Evolutionary conservation across 37 sponge, comb jelly and placozoan species (phyloP).

Genomic region (Beroe ovata): DNA sequence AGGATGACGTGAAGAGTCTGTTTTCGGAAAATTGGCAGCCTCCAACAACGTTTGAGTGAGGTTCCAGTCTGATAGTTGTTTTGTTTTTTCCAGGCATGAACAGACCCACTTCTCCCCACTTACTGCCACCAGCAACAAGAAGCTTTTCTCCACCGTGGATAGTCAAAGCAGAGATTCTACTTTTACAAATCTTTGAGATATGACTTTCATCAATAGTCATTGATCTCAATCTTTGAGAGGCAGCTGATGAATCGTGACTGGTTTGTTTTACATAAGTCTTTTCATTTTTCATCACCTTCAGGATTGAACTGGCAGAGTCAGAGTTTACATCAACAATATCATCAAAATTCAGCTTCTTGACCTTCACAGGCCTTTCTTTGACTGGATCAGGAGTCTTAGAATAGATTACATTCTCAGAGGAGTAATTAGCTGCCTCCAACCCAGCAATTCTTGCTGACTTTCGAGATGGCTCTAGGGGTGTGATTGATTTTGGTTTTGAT

Average conservation of each 20-base stretch:
- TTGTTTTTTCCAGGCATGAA: constrained; percentile 25
- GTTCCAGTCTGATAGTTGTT: background rate
- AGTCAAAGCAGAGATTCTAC: background rate
- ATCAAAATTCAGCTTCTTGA: background rate
- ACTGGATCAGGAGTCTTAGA: background rate
- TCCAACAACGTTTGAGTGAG: background rate
- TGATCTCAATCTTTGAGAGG: background rate
- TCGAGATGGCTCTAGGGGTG: constrained; percentile 15
- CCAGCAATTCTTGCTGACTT: constrained; percentile 51
- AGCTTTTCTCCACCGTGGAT: background rate
- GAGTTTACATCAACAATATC: constrained; percentile 32
- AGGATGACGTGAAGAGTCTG: constrained; percentile 1
- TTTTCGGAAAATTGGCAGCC: background rate
- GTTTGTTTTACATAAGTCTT: background rate
- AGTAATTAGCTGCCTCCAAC: background rate
- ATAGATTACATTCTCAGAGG: background rate
- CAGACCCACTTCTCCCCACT: constrained; percentile 26
- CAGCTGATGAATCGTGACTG: background rate
- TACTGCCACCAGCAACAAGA: constrained; percentile 31
- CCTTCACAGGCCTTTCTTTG: background rate
- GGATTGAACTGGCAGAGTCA: background rate
- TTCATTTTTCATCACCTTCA: background rate
- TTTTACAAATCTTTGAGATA: constrained; percentile 18
- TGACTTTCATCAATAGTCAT: background rate
- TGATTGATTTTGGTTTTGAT: background rate